Evolutionary conservation across 2,797 vertebrate genomes (phyloP).

Genomic region (Diglossa cyanea): DNA sequence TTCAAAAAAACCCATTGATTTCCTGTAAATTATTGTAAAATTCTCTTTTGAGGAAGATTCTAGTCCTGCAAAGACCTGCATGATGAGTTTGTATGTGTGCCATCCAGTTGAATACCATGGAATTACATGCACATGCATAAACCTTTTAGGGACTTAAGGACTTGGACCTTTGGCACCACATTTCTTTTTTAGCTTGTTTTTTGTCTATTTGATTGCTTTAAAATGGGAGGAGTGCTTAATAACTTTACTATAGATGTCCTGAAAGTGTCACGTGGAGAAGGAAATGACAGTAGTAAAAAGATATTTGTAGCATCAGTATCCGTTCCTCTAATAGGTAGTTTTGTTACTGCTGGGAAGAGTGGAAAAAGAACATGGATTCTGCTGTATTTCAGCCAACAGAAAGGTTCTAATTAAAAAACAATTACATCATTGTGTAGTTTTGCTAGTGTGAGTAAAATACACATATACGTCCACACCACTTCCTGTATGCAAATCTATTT

Average conservation of each 20-base stretch:
- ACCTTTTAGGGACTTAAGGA: neutral
- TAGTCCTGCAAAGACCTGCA: neutral
- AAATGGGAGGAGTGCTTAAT: neutral
- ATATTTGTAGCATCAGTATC: slow-evolving; percentile 13
- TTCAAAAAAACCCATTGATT: neutral
- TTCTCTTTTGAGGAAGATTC: neutral
- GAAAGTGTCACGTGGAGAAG: neutral
- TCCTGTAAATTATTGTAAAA: neutral
- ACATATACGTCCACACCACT: neutral
- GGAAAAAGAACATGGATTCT: slow-evolving; percentile 12
- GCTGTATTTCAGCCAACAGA: slow-evolving; percentile 9
- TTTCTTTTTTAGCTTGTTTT: neutral
- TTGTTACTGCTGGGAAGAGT: slow-evolving; percentile 13
- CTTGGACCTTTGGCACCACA: neutral
- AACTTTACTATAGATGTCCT: neutral
- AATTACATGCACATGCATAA: neutral
- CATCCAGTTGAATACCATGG: neutral
- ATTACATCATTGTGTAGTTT: slow-evolving; percentile 24
- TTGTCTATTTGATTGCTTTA: neutral
- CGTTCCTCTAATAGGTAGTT: slow-evolving; percentile 26
- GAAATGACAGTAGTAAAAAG: slow-evolving; percentile 23
- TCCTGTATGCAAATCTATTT: slow-evolving; percentile 38
- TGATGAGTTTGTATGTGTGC: neutral
- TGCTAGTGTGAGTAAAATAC: slow-evolving; percentile 23
- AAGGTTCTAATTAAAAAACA: slow-evolving; percentile 43